Evolutionary conservation across 1,140 invertebrate genomes (phyloP).

Genomic region (Drosophila sproati): DNA sequence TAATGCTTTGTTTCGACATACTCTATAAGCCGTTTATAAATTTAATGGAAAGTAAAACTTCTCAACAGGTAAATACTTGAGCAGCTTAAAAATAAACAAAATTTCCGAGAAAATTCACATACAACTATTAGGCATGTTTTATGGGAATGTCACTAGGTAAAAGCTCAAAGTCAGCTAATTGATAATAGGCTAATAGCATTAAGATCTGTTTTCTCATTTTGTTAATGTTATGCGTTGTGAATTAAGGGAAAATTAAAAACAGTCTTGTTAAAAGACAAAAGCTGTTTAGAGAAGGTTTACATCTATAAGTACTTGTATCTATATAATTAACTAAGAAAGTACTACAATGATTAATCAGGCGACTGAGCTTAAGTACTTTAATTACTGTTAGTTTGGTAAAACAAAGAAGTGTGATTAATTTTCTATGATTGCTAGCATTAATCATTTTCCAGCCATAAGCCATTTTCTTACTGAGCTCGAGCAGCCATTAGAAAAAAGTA

Average conservation of each 20-base stretch:
- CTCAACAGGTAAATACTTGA: constrained; percentile 2
- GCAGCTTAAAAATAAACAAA: background rate
- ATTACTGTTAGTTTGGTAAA: background rate
- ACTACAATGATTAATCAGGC: constrained; percentile 3
- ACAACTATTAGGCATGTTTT: background rate
- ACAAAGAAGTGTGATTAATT: constrained; percentile 44
- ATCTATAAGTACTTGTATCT: background rate
- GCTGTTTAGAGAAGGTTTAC: background rate
- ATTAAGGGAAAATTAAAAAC: background rate
- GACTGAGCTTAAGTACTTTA: background rate
- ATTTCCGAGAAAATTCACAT: background rate
- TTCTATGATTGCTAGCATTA: constrained; percentile 37
- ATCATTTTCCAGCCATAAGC: constrained; percentile 39
- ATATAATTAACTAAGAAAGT: background rate
- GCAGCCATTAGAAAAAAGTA: constrained; percentile 34
- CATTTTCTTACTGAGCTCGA: constrained; percentile 49
- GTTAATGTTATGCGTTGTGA: no score
- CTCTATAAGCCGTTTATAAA: background rate
- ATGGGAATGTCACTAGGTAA: no score
- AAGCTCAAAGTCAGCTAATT: background rate
- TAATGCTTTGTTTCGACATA: background rate
- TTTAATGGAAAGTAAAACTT: constrained; percentile 13
- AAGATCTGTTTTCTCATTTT: no score
- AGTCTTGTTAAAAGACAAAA: background rate
- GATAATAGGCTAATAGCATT: no score